Evolutionary conservation across 2,888 invertebrate genomes (phyloP), one percentile per base, ranked within the genome.

Genomic region (Phasia obesa): DNA sequence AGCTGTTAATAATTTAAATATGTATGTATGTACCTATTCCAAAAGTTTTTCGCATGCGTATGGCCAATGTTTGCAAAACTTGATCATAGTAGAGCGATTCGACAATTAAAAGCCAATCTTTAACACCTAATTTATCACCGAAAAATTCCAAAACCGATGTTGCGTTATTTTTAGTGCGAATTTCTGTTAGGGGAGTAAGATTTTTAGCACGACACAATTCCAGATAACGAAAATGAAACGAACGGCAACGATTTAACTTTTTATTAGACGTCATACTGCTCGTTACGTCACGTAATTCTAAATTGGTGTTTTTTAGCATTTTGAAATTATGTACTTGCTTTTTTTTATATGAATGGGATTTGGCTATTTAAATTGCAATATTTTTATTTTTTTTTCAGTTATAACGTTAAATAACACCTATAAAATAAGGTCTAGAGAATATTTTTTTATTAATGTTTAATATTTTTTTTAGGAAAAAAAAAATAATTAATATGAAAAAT

Each of bases 91-190:
- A 93, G 5, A 96, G 90, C 0, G 96, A 95, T 86, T 95, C 95
- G 64, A 95, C 91, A 60, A 96, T 94, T 1, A 96, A 94, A 35
- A 93, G 92, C 96, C 96, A 96, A 85, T 96, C 96, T 81, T 93
- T 94, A 82, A 95, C 94, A 87, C 94, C 95, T 64, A 96, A 93
- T 85, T 96, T 93, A 88, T 96, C 96, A 65, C 94, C 95, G 84
- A 93, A 93, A 86, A 96, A 94, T 86, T 96, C 96, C 81, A 95
- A 87, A 49, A 92, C 90, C 62, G 93, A 92, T 19, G 92, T 93
- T 73, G 92, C 92, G 53, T 91, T 89, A 9, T 88, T 86, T 76
- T 90, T 91, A 15, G 86, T 81, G 44, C 90, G 90, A 13, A 91
- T 87, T 21, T 90, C 90, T 0, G 87, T 67, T 21, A 89, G 69